These are phyloP conservation scores for Thymallus thymallus DNA, from an alignment of 2,113 vertebrate species.

Conservation along the genomic window DNA sequence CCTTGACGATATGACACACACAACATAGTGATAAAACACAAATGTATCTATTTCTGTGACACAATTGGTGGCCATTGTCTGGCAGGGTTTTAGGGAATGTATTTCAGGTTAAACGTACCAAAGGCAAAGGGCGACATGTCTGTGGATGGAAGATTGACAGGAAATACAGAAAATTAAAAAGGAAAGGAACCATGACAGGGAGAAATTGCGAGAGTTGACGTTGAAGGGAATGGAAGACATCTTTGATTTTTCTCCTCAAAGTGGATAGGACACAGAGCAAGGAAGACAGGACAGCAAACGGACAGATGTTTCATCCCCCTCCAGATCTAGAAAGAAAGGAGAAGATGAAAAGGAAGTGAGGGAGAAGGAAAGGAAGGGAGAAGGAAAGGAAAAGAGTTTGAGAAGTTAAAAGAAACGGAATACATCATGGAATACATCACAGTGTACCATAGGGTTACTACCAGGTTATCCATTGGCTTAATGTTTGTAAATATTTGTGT, in stretches of 20 bases:
- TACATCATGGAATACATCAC: neutral
- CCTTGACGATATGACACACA: neutral
- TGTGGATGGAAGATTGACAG: neutral
- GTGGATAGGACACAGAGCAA: constrained; percentile 54
- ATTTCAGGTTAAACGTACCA: constrained; percentile 13
- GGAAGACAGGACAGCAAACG: constrained; percentile 58
- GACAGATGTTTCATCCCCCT: constrained; percentile 56
- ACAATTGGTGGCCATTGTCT: neutral
- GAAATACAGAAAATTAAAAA: constrained; percentile 20
- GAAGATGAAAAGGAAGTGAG: constrained; percentile 8
- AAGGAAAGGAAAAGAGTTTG: neutral
- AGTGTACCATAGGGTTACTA: no score
- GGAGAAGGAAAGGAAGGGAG: neutral
- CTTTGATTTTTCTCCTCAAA: constrained; percentile 55
- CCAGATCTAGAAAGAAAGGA: constrained; percentile 65
- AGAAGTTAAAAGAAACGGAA: constrained; percentile 1
- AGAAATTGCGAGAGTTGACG: constrained; percentile 29
- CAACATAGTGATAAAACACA: neutral
- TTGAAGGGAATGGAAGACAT: constrained; percentile 65
- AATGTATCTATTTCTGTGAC: no score
- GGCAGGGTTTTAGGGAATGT: constrained; percentile 4
- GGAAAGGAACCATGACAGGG: constrained; percentile 16
- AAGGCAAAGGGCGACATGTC: constrained; percentile 2
- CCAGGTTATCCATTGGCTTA: neutral
- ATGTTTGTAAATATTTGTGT: neutral